A percentile compares a stretch with the other conserved stretches of the same genome.
Evolutionary conservation across 2,888 invertebrate genomes (phyloP).

Genomic region (Operophtera brumata): DNA sequence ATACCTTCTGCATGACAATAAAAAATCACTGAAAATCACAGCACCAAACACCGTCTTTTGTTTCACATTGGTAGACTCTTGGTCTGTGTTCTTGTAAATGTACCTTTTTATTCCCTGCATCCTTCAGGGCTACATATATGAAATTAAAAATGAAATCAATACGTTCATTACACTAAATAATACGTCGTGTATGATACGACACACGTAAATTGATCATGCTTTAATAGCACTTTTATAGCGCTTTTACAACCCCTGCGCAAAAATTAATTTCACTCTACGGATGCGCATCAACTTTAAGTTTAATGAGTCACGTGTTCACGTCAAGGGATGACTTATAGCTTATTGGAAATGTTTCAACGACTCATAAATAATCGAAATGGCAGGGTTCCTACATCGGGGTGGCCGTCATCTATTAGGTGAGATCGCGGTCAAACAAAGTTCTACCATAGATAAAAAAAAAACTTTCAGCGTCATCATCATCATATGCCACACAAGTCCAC

Average conservation of each 20-base stretch:
- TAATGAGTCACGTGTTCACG: constrained; percentile 62
- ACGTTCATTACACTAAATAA: not conserved
- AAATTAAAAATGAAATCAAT: too few species aligned
- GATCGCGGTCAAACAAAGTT: too few species aligned
- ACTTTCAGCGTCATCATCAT: too few species aligned
- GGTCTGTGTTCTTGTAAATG: too few species aligned
- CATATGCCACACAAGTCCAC: too few species aligned
- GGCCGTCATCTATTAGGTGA: not conserved
- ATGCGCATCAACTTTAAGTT: constrained; percentile 53
- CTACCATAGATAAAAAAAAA: too few species aligned
- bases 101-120: too few species aligned
- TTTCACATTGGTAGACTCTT: too few species aligned
- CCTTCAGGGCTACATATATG: too few species aligned
- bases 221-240: constrained; percentile 48
- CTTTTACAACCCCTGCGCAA: constrained; percentile 48
- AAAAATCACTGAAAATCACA: too few species aligned
- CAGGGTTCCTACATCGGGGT: not conserved
- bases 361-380: constrained; percentile 24
- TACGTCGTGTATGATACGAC: constrained; percentile 1
- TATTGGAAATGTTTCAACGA: constrained; percentile 48
- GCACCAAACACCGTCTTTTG: too few species aligned
- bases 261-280: constrained; percentile 53
- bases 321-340: constrained; percentile 62
- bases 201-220: constrained; percentile 47
- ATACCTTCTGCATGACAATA: too few species aligned